These are phyloP conservation scores for Polymixis lichenea DNA, from an alignment of 2,888 invertebrate genomes.

Conservation along the genomic window DNA sequence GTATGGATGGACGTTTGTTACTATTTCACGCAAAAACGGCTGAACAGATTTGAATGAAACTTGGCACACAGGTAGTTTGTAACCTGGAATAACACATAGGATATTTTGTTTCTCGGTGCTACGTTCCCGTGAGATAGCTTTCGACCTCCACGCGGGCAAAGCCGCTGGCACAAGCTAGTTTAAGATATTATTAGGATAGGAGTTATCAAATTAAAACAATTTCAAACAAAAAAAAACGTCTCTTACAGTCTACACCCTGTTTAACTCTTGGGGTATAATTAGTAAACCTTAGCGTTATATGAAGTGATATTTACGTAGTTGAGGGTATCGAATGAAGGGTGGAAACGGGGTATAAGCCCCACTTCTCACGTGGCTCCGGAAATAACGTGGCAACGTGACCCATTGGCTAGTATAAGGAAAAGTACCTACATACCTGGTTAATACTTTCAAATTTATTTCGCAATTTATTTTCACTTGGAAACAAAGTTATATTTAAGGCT, in stretches of 20 bases:
- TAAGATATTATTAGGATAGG: no score
- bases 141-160: no score
- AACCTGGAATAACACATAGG: no score
- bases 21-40: no score
- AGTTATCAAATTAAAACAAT: not conserved
- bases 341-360: slow-evolving; percentile 2
- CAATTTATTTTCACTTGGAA: not conserved
- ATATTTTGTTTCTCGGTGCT: no score
- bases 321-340: not conserved
- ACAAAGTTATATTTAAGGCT: not conserved
- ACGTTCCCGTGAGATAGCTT: no score
- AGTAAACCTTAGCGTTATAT: slow-evolving; percentile 36
- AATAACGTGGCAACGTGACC: slow-evolving; percentile 18
- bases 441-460: not conserved
- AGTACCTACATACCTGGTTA: not conserved
- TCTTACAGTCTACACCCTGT: not conserved
- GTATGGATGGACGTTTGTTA: no score
- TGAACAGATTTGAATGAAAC: no score
- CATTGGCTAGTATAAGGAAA: not conserved
- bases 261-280: slow-evolving; percentile 30
- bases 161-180: no score
- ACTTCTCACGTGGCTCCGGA: slow-evolving; percentile 21
- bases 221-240: not conserved
- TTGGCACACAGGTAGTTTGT: no score
- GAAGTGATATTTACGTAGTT: slow-evolving; percentile 28